A percentile compares a stretch with the other conserved stretches of the same genome.
Evolutionary conservation across 2,888 invertebrate genomes (phyloP).

Genomic region (Orchestes rusci): DNA sequence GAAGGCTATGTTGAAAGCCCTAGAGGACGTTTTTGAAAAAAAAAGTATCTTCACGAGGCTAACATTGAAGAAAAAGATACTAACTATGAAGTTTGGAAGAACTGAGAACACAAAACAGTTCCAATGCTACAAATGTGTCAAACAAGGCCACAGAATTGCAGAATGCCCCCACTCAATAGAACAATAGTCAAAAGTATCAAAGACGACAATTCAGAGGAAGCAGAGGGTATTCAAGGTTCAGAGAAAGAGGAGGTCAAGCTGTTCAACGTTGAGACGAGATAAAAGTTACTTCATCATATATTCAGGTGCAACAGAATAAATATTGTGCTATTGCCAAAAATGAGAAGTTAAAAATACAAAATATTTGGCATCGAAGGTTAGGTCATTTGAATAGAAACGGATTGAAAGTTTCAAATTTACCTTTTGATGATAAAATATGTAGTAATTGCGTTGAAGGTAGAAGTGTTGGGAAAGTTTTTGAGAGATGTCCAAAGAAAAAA

Average conservation of each 20-base stretch:
- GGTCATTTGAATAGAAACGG: too few relatives aligned
- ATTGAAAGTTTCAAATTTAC: too few relatives aligned
- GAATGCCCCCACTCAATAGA: background rate
- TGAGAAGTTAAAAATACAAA: slow-evolving; percentile 3
- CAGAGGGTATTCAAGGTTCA: background rate
- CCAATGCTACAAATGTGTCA: too few relatives aligned
- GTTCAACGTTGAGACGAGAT: too few relatives aligned
- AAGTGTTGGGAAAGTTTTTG: slow-evolving; percentile 6
- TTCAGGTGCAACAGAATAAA: slow-evolving; percentile 6
- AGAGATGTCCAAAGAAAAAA: too few relatives aligned
- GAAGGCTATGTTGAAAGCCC: slow-evolving; percentile 3
- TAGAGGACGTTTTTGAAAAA: slow-evolving; percentile 25
- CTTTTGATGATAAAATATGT: too few relatives aligned
- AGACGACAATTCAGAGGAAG: too few relatives aligned
- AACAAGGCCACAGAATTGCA: background rate
- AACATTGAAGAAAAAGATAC: too few relatives aligned
- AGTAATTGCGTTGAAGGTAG: too few relatives aligned
- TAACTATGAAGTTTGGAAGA: background rate
- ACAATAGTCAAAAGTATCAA: background rate
- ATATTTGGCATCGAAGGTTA: slow-evolving; percentile 3
- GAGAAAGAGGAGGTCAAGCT: background rate
- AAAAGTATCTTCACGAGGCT: slow-evolving; percentile 27
- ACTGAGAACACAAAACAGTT: slow-evolving; percentile 14
- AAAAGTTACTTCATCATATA: slow-evolving; percentile 2
- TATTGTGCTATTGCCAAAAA: too few relatives aligned